Evolutionary conservation across 1,140 invertebrate genomes (phyloP).

Genomic region (Drosophila nannoptera): DNA sequence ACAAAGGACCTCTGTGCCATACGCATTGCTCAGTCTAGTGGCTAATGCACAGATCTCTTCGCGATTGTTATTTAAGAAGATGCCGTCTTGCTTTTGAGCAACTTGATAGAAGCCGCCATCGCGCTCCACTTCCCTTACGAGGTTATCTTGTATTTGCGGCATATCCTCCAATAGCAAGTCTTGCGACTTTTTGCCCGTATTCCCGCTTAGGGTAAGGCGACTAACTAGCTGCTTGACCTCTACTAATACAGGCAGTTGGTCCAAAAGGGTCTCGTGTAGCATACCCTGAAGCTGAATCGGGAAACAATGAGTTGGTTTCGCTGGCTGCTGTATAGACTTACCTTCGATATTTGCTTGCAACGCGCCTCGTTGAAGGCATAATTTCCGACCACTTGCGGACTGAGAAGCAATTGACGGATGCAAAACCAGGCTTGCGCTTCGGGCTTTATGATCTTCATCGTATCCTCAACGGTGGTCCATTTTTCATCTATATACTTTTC

Average conservation of each 20-base stretch:
- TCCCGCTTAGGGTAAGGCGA: slow-evolving; percentile 70
- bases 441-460: slow-evolving; percentile 81
- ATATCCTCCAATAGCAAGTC: slow-evolving; percentile 82
- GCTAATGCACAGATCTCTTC: slow-evolving; percentile 80
- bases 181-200: slow-evolving; percentile 55
- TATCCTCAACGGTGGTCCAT: slow-evolving; percentile 83
- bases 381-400: slow-evolving; percentile 82
- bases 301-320: not conserved
- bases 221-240: slow-evolving; percentile 87
- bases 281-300: slow-evolving; percentile 77
- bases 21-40: slow-evolving; percentile 78
- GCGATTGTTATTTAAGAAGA: slow-evolving; percentile 80
- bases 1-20: slow-evolving; percentile 80
- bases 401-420: slow-evolving; percentile 84
- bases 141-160: slow-evolving; percentile 76
- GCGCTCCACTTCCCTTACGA: slow-evolving; percentile 79
- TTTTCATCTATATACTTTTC: slow-evolving; percentile 82
- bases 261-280: slow-evolving; percentile 83
- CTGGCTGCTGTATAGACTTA: not conserved
- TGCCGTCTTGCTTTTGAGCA: slow-evolving; percentile 80
- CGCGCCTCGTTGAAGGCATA: slow-evolving; percentile 86
- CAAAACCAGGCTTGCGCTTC: slow-evolving; percentile 88
- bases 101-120: slow-evolving; percentile 81
- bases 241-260: slow-evolving; percentile 87
- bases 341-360: slow-evolving; percentile 81